These are phyloP conservation scores for Tachycineta bicolor DNA, from an alignment of 2,113 vertebrate species.

Conservation along the genomic window DNA sequence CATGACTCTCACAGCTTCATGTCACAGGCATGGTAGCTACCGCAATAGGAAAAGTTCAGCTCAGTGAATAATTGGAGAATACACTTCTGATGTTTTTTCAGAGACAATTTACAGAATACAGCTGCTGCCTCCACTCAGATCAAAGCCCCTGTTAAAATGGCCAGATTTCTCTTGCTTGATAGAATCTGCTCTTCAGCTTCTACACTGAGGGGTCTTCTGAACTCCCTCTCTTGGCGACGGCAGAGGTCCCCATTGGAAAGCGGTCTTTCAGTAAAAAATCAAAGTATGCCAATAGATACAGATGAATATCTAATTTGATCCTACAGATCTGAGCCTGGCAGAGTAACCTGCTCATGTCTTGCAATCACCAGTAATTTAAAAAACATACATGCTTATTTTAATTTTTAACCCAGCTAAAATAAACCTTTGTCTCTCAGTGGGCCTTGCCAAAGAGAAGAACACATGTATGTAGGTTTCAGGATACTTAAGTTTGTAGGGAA, in stretches of 20 bases:
- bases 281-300: neutral
- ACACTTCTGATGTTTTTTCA: neutral
- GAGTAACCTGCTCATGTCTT: neutral
- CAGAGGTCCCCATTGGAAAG: neutral
- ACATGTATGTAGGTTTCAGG: neutral
- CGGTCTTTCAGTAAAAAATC: neutral
- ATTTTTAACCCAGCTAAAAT: neutral
- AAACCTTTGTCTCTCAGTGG: neutral
- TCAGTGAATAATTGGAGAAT: neutral
- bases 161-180: neutral
- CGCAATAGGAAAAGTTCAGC: neutral
- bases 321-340: neutral
- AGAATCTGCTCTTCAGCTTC: neutral
- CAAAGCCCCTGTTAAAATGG: neutral
- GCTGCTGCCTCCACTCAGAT: neutral
- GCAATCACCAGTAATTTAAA: neutral
- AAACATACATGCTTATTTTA: neutral
- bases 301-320: neutral
- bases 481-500: neutral
- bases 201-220: neutral
- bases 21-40: neutral
- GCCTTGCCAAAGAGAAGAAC: neutral
- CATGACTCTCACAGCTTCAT: neutral
- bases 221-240: fast-evolving
- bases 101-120: neutral